Percentiles rank a stretch among this genome's conserved stretches.
Evolutionary conservation across 2,113 vertebrate species (phyloP).

Genomic region (Microtus ochrogaster): DNA sequence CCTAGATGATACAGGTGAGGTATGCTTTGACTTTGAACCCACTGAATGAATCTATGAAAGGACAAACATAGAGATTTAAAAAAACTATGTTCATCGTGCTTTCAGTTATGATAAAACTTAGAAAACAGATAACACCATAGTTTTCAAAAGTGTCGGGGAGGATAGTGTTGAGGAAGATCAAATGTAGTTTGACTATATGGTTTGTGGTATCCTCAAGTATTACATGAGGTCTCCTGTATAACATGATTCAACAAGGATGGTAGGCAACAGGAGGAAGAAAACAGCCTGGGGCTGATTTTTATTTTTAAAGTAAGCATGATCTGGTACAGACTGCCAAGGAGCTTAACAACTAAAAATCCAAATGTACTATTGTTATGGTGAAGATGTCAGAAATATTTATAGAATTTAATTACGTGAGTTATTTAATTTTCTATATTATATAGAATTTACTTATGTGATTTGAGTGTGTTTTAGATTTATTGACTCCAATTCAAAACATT

Average conservation of each 20-base stretch:
- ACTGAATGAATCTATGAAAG: not conserved
- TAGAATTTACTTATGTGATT: not conserved
- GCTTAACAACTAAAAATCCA: not conserved
- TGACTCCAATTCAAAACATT: not conserved
- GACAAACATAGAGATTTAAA: not conserved
- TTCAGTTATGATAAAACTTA: not conserved
- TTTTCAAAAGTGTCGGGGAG: fast-evolving
- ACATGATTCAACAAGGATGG: not conserved
- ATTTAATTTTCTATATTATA: too few relatives aligned
- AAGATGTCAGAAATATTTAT: not conserved
- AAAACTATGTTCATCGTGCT: too few relatives aligned
- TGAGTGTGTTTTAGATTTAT: not conserved
- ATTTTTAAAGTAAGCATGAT: not conserved
- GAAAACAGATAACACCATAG: not conserved
- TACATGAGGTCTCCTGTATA: not conserved
- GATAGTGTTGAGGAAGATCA: not conserved
- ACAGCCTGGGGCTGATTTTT: not conserved
- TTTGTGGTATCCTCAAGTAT: not conserved
- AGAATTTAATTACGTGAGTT: not conserved
- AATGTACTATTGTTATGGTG: not conserved
- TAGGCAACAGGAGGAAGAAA: not conserved
- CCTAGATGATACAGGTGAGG: not conserved
- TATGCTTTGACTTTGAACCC: not conserved
- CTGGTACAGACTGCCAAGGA: not conserved
- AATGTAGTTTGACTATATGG: not conserved